Base-by-base conservation (phyloP, 2,888 invertebrate genomes). In the Alcis repandata region DNA sequence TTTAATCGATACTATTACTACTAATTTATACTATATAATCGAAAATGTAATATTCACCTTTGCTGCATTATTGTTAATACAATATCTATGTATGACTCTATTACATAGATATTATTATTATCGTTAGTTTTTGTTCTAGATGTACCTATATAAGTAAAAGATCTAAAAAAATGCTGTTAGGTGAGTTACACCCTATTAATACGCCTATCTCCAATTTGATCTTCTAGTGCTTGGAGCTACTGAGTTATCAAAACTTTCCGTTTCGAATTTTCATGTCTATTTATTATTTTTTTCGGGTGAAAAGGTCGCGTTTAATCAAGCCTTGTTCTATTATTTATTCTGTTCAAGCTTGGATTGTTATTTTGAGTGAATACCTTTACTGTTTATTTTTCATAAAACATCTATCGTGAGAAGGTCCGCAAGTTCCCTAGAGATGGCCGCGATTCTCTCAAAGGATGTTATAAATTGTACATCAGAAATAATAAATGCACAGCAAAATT, bases 311-410 rank as follows among this genome's bases (percentile, higher is more conserved):
- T 49, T 49, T 49, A 49, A 49, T 49, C 11, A 17, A 33, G 49
- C 1, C 32, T 17, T 46, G 32, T 33, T 49, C 32, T 15, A 10
- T 48, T 49, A 48, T 49, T 49, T 49, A 49, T 33, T 49, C 32
- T 49, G 32, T 32, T 49, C 20, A 22, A 46, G 46, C 22, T 46
- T 13, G 11, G 20, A 54, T 43, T 43, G 27, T 56, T 56, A n/a
- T 40, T 17, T 45, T 33, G 54, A 43, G 41, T 41, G 27, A 43
- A 43, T 56, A 20, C 19, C 20, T 56, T 32, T 3, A 22, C n/a
- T 56, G 45, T 56, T 45, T 56, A 45, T 20, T 45, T 56, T 56
- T 56, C 19, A 45, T 36, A 56, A 45, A 56, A 32, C 32, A 9
- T 45, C 43, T n/a, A 33, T 45, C 45, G 56, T 32, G 17, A 36